These are phyloP conservation scores for Epizoanthus rinbou DNA, from an alignment of 92 coral and sea anemone species.

Conservation along the genomic window DNA sequence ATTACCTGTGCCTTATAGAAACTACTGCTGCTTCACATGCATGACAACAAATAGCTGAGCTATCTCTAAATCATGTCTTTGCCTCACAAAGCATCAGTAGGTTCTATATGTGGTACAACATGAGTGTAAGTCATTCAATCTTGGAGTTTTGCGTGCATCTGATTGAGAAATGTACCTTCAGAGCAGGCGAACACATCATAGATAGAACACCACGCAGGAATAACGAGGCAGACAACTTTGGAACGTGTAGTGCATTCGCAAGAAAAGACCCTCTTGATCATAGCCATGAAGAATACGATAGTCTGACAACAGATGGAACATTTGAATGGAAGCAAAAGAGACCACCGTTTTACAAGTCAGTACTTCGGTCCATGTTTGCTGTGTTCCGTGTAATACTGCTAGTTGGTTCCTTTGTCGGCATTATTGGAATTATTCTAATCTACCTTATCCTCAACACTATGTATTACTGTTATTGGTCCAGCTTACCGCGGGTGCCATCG, in stretches of 20 bases:
- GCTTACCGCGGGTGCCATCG: not conserved
- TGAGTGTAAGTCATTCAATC: not conserved
- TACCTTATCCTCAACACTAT: constrained; percentile 9
- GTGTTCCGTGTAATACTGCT: constrained; percentile 4
- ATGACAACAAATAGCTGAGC: too few species aligned
- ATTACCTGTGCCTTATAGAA: too few species aligned
- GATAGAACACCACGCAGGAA: not conserved
- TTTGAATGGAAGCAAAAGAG: not conserved
- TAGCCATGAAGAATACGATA: constrained; percentile 12
- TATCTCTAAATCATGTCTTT: too few species aligned
- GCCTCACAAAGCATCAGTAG: too few species aligned
- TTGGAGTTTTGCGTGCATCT: constrained; percentile 17
- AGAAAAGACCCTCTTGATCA: constrained; percentile 16
- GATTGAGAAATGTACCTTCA: constrained; percentile 8
- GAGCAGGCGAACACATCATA: constrained; percentile 27
- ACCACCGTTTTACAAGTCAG: constrained; percentile 2
- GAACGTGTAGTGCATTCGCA: constrained; percentile 4
- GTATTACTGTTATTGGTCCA: constrained; percentile 20
- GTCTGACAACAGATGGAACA: not conserved
- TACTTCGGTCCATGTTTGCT: not conserved
- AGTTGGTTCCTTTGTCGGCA: constrained; percentile 1
- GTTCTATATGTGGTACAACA: not conserved
- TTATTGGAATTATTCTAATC: constrained; percentile 5
- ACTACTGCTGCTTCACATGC: too few species aligned
- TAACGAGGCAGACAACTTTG: not conserved